These are phyloP conservation scores for Protodeltote pygarga DNA, from an alignment of 2,888 invertebrate genomes.

Conservation along the genomic window DNA sequence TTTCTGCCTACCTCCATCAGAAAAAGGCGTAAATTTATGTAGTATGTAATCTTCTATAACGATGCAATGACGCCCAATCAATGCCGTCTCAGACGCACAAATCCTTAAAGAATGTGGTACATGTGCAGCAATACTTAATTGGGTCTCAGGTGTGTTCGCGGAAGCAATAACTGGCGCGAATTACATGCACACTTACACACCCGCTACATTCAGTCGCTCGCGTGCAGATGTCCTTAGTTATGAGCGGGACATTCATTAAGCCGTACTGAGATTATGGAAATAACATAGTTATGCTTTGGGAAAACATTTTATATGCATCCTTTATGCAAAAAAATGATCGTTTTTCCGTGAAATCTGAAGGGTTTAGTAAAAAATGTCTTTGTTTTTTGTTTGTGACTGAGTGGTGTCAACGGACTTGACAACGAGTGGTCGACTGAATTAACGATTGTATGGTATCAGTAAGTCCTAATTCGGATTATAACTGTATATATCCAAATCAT, in stretches of 20 bases:
- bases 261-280: conserved; percentile 11
- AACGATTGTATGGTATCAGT: no score
- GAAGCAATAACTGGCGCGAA: conserved; percentile 60
- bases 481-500: no score
- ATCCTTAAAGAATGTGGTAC: conserved; percentile 47
- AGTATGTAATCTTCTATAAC: no score
- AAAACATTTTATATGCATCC: neutral
- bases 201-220: conserved; percentile 41
- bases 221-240: conserved; percentile 30
- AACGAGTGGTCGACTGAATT: no score
- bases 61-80: conserved; percentile 33
- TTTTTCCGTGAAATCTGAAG: no score
- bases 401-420: no score
- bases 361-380: no score
- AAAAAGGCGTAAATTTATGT: no score
- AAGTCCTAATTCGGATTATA: no score
- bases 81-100: conserved; percentile 30
- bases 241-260: conserved; percentile 23
- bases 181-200: conserved; percentile 52
- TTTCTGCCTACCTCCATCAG: no score
- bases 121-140: conserved; percentile 64
- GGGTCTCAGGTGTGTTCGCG: conserved; percentile 72
- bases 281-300: neutral
- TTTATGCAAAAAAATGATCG: no score
- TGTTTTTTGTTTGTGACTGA: no score